phyloP scores from a whole-genome alignment of 1,140 invertebrate genomes.

The Drosophila sulfurigaster region DNA sequence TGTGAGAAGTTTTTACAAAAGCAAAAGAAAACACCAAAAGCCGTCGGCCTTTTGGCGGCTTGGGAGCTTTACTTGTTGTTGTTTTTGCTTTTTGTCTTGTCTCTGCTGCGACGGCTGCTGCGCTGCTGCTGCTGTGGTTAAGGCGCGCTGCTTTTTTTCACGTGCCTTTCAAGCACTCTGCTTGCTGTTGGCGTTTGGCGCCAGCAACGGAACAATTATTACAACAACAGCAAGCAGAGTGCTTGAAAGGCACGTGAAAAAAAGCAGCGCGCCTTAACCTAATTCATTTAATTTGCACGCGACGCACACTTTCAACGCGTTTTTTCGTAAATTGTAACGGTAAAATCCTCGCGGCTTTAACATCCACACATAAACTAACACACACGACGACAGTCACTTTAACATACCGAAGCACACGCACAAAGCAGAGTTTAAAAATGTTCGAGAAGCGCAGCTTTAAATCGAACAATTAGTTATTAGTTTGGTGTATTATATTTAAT shows the following conservation, averaged over 20 bases:
- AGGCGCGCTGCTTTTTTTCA: conserved; percentile 32
- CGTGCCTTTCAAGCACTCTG: conserved; percentile 28
- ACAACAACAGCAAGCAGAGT: too few relatives aligned
- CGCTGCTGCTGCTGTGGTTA: conserved; percentile 31
- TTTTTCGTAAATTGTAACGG: conserved; percentile 63
- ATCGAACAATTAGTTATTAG: neutral
- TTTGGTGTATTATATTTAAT: conserved; percentile 8
- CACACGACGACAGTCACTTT: conserved; percentile 5
- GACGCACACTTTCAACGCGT: conserved; percentile 2
- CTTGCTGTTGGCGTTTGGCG: conserved; percentile 24
- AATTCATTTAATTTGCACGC: conserved; percentile 20
- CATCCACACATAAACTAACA: conserved; percentile 8
- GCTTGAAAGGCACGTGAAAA: too few relatives aligned
- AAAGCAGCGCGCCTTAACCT: too few relatives aligned
- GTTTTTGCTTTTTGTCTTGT: conserved; percentile 20
- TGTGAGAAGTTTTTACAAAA: conserved; percentile 29
- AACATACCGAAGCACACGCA: conserved; percentile 29
- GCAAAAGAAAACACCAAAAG: conserved; percentile 22
- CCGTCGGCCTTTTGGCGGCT: conserved; percentile 51
- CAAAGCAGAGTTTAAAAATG: conserved; percentile 12
- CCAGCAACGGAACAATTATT: too few relatives aligned
- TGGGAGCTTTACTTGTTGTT: conserved; percentile 39
- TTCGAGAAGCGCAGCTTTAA: neutral
- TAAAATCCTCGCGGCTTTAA: conserved; percentile 50
- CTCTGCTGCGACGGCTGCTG: conserved; percentile 7